A percentile compares a stretch with the other conserved stretches of the same genome.
phyloP scores from a whole-genome alignment of 2,797 vertebrate species.

The Brachymystax lenok region DNA sequence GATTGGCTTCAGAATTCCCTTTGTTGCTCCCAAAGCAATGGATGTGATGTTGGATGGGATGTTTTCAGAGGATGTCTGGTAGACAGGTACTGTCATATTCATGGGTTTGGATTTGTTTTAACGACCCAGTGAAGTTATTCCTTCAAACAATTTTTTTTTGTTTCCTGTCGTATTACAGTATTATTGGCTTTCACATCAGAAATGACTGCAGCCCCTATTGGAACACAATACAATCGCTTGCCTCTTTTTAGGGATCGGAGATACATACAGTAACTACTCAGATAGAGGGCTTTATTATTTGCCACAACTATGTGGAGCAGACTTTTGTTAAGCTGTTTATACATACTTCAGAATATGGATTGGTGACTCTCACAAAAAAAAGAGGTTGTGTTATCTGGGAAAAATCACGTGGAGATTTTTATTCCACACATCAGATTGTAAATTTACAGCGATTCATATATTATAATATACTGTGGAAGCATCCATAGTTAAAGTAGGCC shows the following conservation, averaged over 20 bases:
- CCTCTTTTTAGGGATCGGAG: not conserved
- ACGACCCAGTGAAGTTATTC: not conserved
- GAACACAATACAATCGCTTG: not conserved
- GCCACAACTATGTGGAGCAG: not conserved
- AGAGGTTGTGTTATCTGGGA: conserved; percentile 19
- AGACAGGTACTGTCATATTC: conserved; percentile 45
- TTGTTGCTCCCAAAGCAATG: conserved; percentile 53
- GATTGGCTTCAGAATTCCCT: conserved; percentile 38
- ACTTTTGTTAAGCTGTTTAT: not conserved
- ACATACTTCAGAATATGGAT: not conserved
- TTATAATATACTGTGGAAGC: conserved; percentile 30
- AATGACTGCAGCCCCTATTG: not conserved
- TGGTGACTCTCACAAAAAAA: not conserved
- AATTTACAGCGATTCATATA: conserved; percentile 37
- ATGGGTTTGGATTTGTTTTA: not conserved
- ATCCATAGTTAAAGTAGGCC: conserved; percentile 33
- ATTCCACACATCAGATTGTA: conserved; percentile 17
- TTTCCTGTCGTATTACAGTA: not conserved
- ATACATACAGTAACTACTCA: not conserved
- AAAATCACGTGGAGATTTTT: not conserved
- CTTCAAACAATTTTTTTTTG: not conserved
- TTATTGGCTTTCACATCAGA: not conserved
- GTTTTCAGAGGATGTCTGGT: conserved; percentile 43
- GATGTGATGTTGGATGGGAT: conserved; percentile 55
- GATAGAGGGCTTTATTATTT: not conserved